phyloP scores from a whole-genome alignment of 2,797 vertebrate genomes.

The Sternarchorhynchus goeldii region DNA sequence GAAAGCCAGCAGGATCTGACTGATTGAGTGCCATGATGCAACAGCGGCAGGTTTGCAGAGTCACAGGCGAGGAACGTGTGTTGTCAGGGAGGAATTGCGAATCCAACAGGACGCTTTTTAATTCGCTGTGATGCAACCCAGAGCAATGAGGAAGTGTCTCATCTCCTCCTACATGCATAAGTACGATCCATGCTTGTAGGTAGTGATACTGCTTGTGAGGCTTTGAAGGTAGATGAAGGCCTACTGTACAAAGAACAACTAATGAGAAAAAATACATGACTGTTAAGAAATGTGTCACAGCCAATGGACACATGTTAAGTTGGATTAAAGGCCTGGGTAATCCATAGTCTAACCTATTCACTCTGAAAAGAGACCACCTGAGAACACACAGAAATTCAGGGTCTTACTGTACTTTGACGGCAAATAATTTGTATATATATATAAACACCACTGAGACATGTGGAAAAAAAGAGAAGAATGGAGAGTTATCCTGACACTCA shows the following conservation, averaged over 20 bases:
- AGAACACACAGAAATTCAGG: not conserved
- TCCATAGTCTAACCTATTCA: not conserved
- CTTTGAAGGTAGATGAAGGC: slow-evolving; percentile 18
- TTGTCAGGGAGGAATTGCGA: slow-evolving; percentile 8
- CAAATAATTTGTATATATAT: not conserved
- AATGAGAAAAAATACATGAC: not conserved
- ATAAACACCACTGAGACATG: not conserved
- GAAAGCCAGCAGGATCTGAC: slow-evolving; percentile 6
- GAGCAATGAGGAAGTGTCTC: slow-evolving; percentile 27
- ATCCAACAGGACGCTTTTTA: slow-evolving; percentile 22
- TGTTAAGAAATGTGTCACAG: not conserved
- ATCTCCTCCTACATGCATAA: slow-evolving; percentile 17
- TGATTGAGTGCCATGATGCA: slow-evolving; percentile 31
- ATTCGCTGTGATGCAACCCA: slow-evolving; percentile 39
- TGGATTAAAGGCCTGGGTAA: not conserved
- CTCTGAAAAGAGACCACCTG: not conserved
- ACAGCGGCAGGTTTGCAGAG: not conserved
- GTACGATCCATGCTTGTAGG: slow-evolving; percentile 15
- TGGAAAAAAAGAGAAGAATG: too few relatives aligned
- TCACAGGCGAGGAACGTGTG: not conserved
- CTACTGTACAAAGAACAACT: not conserved
- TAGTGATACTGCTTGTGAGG: slow-evolving; percentile 10
- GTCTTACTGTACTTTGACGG: not conserved
- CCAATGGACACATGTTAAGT: not conserved
- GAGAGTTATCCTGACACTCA: too few relatives aligned